Evolutionary conservation across 2,888 invertebrate genomes (phyloP).

Genomic region (Liopterus haemorrhoidalis): DNA sequence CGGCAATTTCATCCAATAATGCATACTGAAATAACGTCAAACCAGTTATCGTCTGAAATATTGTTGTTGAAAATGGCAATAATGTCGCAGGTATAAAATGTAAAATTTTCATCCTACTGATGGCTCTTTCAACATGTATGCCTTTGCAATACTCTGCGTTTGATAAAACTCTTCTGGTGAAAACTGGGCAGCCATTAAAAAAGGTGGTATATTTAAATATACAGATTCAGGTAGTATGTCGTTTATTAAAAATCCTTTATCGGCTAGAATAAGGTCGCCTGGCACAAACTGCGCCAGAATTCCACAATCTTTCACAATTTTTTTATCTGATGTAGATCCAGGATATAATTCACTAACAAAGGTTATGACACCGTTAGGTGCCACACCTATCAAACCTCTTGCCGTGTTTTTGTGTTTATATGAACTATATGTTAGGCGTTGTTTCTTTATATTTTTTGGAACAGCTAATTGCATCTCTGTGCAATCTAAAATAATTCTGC

Average conservation of each 20-base stretch:
- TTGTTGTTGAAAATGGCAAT: too few species aligned
- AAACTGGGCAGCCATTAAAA: conserved; percentile 28
- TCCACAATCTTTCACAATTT: conserved; percentile 28
- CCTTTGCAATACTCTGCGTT: conserved; percentile 31
- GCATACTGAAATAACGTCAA: too few species aligned
- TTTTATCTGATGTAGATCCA: conserved; percentile 33
- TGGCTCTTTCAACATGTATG: conserved; percentile 34
- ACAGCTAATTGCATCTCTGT: conserved; percentile 26
- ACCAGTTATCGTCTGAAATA: too few species aligned
- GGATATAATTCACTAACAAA: conserved; percentile 33
- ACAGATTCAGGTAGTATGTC: conserved; percentile 32
- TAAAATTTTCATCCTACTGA: conserved; percentile 31
- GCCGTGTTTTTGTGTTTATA: conserved; percentile 34
- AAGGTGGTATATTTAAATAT: conserved; percentile 34
- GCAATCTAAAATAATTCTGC: conserved; percentile 29
- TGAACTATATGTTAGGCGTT: conserved; percentile 27
- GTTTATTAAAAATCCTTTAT: conserved; percentile 33
- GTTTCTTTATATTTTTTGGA: conserved; percentile 24
- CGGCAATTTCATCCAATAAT: too few species aligned
- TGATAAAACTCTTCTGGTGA: conserved; percentile 27
- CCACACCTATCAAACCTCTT: conserved; percentile 33
- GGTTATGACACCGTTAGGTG: conserved; percentile 35
- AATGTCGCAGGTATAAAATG: too few species aligned
- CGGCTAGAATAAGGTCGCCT: conserved; percentile 33
- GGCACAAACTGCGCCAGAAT: conserved; percentile 27